These are phyloP conservation scores for Plumapathes pennacea DNA, from an alignment of 92 coral and sea anemone genomes.

Conservation along the genomic window DNA sequence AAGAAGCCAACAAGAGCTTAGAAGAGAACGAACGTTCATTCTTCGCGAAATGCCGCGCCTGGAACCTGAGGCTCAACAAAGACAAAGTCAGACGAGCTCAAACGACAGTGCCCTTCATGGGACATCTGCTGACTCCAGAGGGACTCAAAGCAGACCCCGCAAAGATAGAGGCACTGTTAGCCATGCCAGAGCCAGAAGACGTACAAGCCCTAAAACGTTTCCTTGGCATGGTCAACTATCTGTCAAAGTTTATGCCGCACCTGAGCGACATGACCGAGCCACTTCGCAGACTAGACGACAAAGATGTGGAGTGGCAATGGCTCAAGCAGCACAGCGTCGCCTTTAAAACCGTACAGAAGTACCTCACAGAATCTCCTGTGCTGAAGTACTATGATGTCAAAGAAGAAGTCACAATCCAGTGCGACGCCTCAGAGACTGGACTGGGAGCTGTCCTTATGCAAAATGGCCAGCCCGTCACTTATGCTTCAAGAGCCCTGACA, in stretches of 20 bases:
- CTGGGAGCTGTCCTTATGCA: slow-evolving; percentile 48
- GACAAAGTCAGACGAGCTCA: slow-evolving; percentile 33
- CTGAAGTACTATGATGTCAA: slow-evolving; percentile 39
- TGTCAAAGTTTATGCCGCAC: slow-evolving; percentile 58
- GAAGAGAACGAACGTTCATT: slow-evolving; percentile 53
- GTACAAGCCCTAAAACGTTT: slow-evolving; percentile 37
- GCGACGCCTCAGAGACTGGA: slow-evolving; percentile 53
- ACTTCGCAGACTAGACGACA: slow-evolving; percentile 43
- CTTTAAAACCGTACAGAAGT: slow-evolving; percentile 33
- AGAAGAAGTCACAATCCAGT: slow-evolving; percentile 47
- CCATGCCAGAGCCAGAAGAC: slow-evolving; percentile 48
- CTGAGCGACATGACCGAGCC: slow-evolving; percentile 54
- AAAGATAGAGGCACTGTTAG: slow-evolving; percentile 39
- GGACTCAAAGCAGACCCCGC: slow-evolving; percentile 53
- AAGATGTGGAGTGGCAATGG: slow-evolving; percentile 55
- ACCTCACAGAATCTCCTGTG: slow-evolving; percentile 40
- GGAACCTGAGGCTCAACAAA: slow-evolving; percentile 54
- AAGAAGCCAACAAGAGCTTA: slow-evolving; percentile 40
- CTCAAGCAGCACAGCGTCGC: slow-evolving; percentile 29
- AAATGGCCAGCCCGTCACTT: slow-evolving; percentile 56
- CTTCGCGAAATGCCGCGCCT: slow-evolving; percentile 49
- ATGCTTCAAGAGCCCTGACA: slow-evolving; percentile 46
- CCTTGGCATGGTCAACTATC: slow-evolving; percentile 58
- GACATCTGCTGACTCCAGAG: slow-evolving; percentile 52
- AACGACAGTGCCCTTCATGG: slow-evolving; percentile 37